phyloP scores from a whole-genome alignment of 2,797 vertebrate species.

The Columba guinea region DNA sequence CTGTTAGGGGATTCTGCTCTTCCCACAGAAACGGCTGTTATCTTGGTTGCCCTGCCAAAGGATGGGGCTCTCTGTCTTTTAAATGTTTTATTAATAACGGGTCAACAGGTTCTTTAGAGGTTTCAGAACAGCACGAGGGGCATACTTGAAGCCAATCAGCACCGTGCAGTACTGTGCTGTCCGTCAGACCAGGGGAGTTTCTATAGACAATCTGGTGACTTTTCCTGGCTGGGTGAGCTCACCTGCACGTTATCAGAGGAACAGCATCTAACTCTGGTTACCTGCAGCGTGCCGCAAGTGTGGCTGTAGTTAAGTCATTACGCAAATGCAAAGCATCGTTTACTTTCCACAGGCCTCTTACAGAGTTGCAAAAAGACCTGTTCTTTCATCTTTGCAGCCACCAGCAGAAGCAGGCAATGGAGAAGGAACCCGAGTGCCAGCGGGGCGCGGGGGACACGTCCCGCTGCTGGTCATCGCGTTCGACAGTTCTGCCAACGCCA shows the following conservation, averaged over 20 bases:
- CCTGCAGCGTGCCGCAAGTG: background rate
- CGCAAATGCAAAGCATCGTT: background rate
- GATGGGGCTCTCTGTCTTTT: background rate
- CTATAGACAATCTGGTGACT: background rate
- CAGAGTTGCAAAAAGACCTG: background rate
- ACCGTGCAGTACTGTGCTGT: background rate
- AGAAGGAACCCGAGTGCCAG: rapidly evolving
- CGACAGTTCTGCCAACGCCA: background rate
- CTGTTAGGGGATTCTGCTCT: background rate
- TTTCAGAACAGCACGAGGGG: background rate
- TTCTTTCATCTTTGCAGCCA: background rate
- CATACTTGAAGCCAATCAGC: background rate
- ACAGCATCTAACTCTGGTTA: background rate
- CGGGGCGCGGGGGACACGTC: rapidly evolving
- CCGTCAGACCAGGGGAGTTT: background rate
- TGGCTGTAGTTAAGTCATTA: background rate
- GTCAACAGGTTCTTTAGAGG: background rate
- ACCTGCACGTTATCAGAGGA: background rate
- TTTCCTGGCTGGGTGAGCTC: background rate
- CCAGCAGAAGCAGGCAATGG: background rate
- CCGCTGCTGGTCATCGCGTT: no score
- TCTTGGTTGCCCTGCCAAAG: background rate
- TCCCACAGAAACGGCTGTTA: background rate
- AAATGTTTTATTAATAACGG: background rate
- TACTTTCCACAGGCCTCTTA: background rate